Conservation (phyloP, 1,140 invertebrate species). For the Manduca sexta region DNA sequence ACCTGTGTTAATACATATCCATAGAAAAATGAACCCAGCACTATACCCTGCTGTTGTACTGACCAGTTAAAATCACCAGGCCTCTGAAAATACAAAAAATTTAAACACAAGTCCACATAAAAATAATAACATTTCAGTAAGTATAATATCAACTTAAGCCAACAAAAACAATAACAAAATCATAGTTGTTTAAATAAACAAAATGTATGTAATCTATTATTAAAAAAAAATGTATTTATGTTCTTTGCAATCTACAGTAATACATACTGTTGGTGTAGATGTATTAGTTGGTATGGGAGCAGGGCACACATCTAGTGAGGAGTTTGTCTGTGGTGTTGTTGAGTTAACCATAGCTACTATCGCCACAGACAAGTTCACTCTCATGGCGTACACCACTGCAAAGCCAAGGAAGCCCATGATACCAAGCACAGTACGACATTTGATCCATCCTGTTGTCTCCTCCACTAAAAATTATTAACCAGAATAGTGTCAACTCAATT, state of each 20-base stretch:
- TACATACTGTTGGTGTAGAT: conserved; percentile 74
- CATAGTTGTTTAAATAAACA: too few species aligned
- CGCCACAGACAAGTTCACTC: conserved; percentile 94
- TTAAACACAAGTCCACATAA: too few species aligned
- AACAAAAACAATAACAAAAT: too few species aligned
- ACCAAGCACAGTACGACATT: conserved; percentile 83
- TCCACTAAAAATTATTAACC: conserved; percentile 52
- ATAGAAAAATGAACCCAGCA: conserved; percentile 89
- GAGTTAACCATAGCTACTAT: conserved; percentile 96
- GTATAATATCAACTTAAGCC: too few species aligned
- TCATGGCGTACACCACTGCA: conserved; percentile 90
- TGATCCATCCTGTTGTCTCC: conserved; percentile 79
- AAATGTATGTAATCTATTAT: too few species aligned
- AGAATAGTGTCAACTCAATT: too few species aligned
- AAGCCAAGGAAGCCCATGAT: conserved; percentile 87
- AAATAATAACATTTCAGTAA: too few species aligned
- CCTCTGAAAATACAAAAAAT: conserved; percentile 58
- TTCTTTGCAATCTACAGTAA: conserved; percentile 7
- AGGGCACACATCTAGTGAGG: conserved; percentile 77
- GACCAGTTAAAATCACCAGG: conserved; percentile 86
- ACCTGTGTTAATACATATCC: conserved; percentile 90
- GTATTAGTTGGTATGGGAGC: conserved; percentile 69
- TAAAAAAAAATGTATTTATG: too few species aligned
- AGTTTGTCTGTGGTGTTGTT: conserved; percentile 76
- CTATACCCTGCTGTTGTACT: conserved; percentile 84